A percentile compares a stretch with the other conserved stretches of the same genome.
Conservation (phyloP, 1,140 invertebrate species). For the Trachymyrmex cornetzi region DNA sequence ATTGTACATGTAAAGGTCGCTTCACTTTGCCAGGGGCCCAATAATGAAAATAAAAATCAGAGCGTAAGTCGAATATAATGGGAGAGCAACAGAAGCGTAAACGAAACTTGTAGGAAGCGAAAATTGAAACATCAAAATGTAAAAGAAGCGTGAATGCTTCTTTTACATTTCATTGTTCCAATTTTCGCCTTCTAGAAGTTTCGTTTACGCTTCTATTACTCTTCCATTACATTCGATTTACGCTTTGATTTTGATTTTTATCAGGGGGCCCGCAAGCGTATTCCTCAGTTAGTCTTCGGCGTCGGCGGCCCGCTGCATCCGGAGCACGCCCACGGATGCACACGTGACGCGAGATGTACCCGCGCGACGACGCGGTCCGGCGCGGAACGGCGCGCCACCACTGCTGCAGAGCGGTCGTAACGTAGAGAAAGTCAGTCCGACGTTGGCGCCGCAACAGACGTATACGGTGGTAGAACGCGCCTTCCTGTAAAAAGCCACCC, state of each 20-base stretch:
- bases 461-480: slow-evolving; percentile 71
- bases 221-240: no score
- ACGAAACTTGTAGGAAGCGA: no score
- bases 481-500: slow-evolving; percentile 56
- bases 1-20: no score
- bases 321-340: slow-evolving; percentile 31
- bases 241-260: neutral
- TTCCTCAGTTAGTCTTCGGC: neutral
- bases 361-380: slow-evolving; percentile 70
- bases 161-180: no score
- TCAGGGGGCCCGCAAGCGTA: neutral
- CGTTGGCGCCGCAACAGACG: slow-evolving; percentile 80
- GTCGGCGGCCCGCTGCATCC: slow-evolving; percentile 26
- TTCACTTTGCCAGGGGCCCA: neutral
- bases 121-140: no score
- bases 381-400: slow-evolving; percentile 66
- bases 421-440: slow-evolving; percentile 79
- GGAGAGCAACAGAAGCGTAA: no score
- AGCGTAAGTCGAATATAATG: no score
- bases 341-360: slow-evolving; percentile 49
- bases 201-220: no score
- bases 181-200: no score
- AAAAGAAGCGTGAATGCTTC: no score
- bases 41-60: no score
- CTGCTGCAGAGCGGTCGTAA: slow-evolving; percentile 70